phyloP scores from a whole-genome alignment of 2,113 vertebrate species.

The Phocoena phocoena region DNA sequence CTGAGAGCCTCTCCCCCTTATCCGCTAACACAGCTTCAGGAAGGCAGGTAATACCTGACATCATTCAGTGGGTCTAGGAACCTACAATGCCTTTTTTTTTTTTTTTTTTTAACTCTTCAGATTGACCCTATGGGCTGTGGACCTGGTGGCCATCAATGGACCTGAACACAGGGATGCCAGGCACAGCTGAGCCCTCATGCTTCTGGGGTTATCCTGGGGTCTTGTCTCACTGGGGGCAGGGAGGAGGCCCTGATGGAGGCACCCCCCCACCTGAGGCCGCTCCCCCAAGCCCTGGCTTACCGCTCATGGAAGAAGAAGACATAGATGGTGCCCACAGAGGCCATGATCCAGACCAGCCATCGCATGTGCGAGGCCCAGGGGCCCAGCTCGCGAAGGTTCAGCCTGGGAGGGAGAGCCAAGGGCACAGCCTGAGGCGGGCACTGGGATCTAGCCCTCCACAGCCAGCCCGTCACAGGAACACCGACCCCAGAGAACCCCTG shows the following conservation, averaged over 20 bases:
- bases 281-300: constrained; percentile 80
- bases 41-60: no score
- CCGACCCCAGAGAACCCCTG: background rate
- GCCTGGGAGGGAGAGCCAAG: constrained; percentile 80
- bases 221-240: background rate
- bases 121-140: background rate
- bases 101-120: background rate
- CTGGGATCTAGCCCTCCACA: no score
- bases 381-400: constrained; percentile 93
- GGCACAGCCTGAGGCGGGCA: background rate
- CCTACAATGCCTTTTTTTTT: background rate
- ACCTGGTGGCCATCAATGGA: background rate
- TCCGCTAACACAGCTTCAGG: background rate
- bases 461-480: background rate
- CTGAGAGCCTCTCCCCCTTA: background rate
- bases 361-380: constrained; percentile 96
- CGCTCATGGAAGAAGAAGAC: constrained; percentile 97
- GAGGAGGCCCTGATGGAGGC: background rate
- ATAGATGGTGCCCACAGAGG: constrained; percentile 90
- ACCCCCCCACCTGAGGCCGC: background rate
- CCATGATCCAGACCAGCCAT: constrained; percentile 99
- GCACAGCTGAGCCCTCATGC: no score
- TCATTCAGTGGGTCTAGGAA: background rate
- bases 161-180: background rate
- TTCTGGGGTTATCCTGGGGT: background rate